Conservation (phyloP, 2,797 vertebrate species). For the Carcharodon carcharias region DNA sequence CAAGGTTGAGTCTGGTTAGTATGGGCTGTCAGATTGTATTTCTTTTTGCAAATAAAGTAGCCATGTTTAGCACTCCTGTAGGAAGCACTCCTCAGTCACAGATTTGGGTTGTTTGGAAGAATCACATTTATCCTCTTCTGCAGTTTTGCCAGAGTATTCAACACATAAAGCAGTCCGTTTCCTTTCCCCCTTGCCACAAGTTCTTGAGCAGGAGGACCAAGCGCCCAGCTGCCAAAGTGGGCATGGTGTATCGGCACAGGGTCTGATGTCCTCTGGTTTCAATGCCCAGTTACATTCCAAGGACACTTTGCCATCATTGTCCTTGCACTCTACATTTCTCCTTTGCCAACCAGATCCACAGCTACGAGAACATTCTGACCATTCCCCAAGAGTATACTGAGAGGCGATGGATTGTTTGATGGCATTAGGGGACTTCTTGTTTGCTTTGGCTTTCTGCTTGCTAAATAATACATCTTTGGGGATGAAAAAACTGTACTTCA, state of each 20-base stretch:
- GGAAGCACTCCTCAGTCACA: conserved; percentile 54
- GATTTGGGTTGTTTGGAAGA: conserved; percentile 54
- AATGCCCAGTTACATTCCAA: conserved; percentile 66
- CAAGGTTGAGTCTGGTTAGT: conserved; percentile 45
- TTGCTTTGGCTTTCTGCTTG: conserved; percentile 64
- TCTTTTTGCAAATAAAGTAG: conserved; percentile 43
- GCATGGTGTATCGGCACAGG: conserved; percentile 76
- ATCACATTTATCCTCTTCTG: conserved; percentile 64
- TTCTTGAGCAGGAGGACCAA: conserved; percentile 76
- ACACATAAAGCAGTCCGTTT: conserved; percentile 65
- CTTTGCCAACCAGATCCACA: conserved; percentile 86
- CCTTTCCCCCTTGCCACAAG: conserved; percentile 66
- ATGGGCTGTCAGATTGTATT: conserved; percentile 42
- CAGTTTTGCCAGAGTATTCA: conserved; percentile 65
- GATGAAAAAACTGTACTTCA: conserved; percentile 90
- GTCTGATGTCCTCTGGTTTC: conserved; percentile 73
- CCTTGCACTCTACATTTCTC: conserved; percentile 75
- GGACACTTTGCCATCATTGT: conserved; percentile 65
- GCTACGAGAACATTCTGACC: conserved; percentile 85
- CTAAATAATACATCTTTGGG: conserved; percentile 70
- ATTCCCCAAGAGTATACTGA: conserved; percentile 82
- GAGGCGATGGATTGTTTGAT: conserved; percentile 66
- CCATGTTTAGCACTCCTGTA: conserved; percentile 64
- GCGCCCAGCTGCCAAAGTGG: conserved; percentile 76
- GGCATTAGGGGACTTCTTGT: conserved; percentile 59